These are phyloP conservation scores for Centroberyx gerrardi DNA, from an alignment of 2,797 vertebrate genomes.

Conservation along the genomic window DNA sequence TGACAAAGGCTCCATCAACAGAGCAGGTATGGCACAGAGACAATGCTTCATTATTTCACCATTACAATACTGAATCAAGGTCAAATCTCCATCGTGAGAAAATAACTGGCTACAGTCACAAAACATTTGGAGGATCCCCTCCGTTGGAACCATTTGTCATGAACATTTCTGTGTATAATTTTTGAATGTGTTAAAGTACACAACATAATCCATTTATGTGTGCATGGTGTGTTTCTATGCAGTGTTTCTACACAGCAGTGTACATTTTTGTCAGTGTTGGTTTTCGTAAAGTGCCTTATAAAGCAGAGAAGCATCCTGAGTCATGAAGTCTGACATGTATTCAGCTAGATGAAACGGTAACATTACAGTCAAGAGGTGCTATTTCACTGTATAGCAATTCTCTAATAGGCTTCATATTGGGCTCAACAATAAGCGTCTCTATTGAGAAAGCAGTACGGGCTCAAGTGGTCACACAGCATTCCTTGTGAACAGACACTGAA, in stretches of 20 bases:
- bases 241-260: slow-evolving; percentile 39
- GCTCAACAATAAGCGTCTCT: background rate
- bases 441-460: slow-evolving; percentile 17
- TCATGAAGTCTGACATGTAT: slow-evolving; percentile 34
- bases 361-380: slow-evolving; percentile 26
- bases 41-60: background rate
- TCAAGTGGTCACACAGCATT: slow-evolving; percentile 21
- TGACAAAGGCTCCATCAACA: slow-evolving; percentile 28
- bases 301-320: slow-evolving; percentile 53
- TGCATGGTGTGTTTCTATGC: background rate
- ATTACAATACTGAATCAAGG: slow-evolving; percentile 4
- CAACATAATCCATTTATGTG: slow-evolving; percentile 1
- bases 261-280: slow-evolving; percentile 4
- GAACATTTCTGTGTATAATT: background rate
- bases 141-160: background rate
- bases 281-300: slow-evolving; percentile 65
- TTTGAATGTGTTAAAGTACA: slow-evolving; percentile 7
- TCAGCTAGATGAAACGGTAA: slow-evolving; percentile 16
- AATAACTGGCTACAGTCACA: slow-evolving; percentile 1
- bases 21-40: slow-evolving; percentile 43
- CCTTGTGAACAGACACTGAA: background rate
- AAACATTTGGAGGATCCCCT: background rate
- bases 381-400: slow-evolving; percentile 29
- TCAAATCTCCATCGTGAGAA: slow-evolving; percentile 5
- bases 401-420: slow-evolving; percentile 23